phyloP scores from a whole-genome alignment of 2,888 invertebrate genomes.

The Melinaea marsaeus region DNA sequence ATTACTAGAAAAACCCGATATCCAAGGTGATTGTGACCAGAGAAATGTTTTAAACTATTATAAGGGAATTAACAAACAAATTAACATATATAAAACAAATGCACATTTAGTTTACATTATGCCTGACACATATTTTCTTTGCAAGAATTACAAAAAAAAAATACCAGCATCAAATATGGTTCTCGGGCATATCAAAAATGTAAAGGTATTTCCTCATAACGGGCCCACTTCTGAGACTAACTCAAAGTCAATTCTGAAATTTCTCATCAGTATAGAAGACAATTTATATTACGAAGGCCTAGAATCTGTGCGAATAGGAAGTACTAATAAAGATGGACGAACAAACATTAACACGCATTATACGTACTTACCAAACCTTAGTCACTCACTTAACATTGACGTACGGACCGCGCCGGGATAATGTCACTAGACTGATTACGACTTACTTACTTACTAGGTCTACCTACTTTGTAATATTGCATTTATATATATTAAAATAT shows the following conservation, averaged over 20 bases:
- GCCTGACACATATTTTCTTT: too few species aligned
- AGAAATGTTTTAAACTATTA: neutral
- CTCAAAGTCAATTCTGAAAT: slow-evolving; percentile 6
- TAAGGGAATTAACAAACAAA: too few species aligned
- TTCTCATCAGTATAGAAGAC: slow-evolving; percentile 14
- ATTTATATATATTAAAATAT: too few species aligned
- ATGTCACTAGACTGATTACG: too few species aligned
- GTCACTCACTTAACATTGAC: slow-evolving; percentile 23
- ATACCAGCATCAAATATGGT: neutral
- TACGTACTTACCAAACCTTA: slow-evolving; percentile 25
- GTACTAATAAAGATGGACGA: slow-evolving; percentile 53
- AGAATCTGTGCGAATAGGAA: slow-evolving; percentile 58
- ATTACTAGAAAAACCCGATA: too few species aligned
- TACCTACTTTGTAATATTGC: too few species aligned
- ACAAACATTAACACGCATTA: slow-evolving; percentile 43
- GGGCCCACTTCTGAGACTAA: neutral
- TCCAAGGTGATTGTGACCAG: neutral
- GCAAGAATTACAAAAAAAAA: too few species aligned
- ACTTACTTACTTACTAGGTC: too few species aligned
- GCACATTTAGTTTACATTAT: too few species aligned
- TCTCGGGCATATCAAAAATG: neutral
- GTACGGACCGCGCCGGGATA: neutral
- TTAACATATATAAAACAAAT: too few species aligned
- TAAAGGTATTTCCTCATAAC: neutral
- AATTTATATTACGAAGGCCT: slow-evolving; percentile 45